Conservation (phyloP, 2,888 invertebrate species). For the Sceliomorpha sp. region DNA sequence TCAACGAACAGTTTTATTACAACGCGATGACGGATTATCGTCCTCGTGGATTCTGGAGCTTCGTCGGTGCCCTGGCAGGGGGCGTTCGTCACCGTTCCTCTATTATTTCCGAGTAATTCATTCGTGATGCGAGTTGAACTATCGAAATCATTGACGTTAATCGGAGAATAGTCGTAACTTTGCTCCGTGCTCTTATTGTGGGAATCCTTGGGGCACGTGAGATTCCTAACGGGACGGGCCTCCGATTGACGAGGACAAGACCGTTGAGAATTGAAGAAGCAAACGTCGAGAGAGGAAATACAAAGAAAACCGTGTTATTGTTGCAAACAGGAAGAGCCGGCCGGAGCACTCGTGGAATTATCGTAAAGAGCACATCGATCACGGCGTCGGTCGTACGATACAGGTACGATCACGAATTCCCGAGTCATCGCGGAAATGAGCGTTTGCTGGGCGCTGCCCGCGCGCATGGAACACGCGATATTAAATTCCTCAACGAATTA, state of each 20-base stretch:
- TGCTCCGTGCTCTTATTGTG: slow-evolving; percentile 59
- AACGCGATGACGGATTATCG: too few species aligned
- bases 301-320: not conserved
- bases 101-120: too few species aligned
- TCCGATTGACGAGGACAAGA: slow-evolving; percentile 53
- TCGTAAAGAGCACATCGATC: slow-evolving; percentile 16
- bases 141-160: too few species aligned
- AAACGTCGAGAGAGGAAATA: not conserved
- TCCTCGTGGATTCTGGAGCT: too few species aligned
- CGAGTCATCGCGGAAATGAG: slow-evolving; percentile 51
- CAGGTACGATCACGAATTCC: slow-evolving; percentile 6
- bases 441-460: not conserved
- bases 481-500: slow-evolving; percentile 28
- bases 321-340: slow-evolving; percentile 1
- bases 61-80: too few species aligned
- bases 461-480: slow-evolving; percentile 49
- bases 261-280: too few species aligned
- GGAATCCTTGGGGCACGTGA: slow-evolving; percentile 61
- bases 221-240: slow-evolving; percentile 72
- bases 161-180: too few species aligned
- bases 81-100: too few species aligned
- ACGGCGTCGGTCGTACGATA: slow-evolving; percentile 14
- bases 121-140: too few species aligned
- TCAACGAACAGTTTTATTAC: too few species aligned
- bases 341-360: slow-evolving; percentile 1